These are phyloP conservation scores for Hymenopus coronatus DNA, from an alignment of 2,888 invertebrate species.

Conservation along the genomic window DNA sequence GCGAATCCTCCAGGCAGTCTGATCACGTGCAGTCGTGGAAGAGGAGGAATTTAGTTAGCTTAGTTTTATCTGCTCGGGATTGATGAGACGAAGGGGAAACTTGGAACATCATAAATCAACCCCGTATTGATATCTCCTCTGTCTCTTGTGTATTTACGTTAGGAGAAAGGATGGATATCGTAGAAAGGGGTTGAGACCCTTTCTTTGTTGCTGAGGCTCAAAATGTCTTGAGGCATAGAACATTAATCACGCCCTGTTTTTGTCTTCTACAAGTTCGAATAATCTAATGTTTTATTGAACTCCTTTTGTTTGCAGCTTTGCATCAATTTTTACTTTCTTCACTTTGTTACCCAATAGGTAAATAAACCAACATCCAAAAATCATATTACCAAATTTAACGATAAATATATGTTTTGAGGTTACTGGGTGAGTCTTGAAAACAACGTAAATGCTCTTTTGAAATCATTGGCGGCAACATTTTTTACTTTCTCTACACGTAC, in stretches of 20 bases:
- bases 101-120: neutral
- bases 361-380: too few relatives aligned
- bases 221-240: neutral
- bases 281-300: neutral
- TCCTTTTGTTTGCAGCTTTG: neutral
- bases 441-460: too few relatives aligned
- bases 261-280: neutral
- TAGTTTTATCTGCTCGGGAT: neutral
- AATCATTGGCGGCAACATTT: too few relatives aligned
- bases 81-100: neutral
- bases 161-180: neutral
- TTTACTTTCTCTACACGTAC: too few relatives aligned
- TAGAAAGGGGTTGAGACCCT: neutral
- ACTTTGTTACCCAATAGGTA: too few relatives aligned
- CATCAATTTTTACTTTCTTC: neutral
- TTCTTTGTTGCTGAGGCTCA: neutral
- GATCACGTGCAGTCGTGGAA: neutral
- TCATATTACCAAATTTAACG: too few relatives aligned
- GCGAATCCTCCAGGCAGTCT: neutral
- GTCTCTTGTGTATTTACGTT: neutral
- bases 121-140: neutral
- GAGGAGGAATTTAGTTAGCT: neutral
- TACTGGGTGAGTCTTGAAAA: too few relatives aligned
- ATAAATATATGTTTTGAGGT: too few relatives aligned
- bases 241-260: neutral